Percentiles rank a stretch among this genome's conserved stretches.
phyloP scores from a whole-genome alignment of 1,140 invertebrate species.

The Drosophila parvula region DNA sequence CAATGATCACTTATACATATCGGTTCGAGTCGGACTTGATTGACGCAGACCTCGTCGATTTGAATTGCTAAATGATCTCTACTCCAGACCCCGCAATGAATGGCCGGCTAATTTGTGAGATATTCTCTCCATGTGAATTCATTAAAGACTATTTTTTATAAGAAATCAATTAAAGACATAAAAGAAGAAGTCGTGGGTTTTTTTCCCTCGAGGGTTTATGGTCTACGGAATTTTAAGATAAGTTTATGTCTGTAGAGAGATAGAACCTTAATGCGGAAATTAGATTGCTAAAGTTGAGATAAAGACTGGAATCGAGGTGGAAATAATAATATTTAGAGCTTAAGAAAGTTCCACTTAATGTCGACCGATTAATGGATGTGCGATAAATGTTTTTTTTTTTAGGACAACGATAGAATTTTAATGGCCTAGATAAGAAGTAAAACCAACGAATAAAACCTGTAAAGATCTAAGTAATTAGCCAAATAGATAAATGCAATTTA shows the following conservation, averaged over 20 bases:
- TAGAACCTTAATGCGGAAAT: slow-evolving; percentile 16
- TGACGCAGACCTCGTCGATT: slow-evolving; percentile 53
- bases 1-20: slow-evolving; percentile 47
- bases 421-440: neutral
- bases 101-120: slow-evolving; percentile 62
- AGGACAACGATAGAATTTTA: slow-evolving; percentile 2
- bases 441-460: slow-evolving; percentile 8
- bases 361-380: slow-evolving; percentile 7
- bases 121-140: slow-evolving; percentile 62
- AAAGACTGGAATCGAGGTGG: neutral
- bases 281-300: slow-evolving; percentile 3
- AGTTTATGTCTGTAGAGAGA: slow-evolving; percentile 1
- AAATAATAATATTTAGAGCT: neutral
- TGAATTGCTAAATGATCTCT: slow-evolving; percentile 73
- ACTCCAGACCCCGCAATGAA: slow-evolving; percentile 42
- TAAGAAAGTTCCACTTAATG: neutral
- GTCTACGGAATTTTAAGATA: slow-evolving; percentile 8
- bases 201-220: neutral
- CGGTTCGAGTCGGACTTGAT: slow-evolving; percentile 54
- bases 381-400: slow-evolving; percentile 7
- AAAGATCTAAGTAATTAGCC: slow-evolving; percentile 14
- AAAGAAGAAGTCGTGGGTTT: slow-evolving; percentile 45
- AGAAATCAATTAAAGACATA: slow-evolving; percentile 36
- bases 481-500: slow-evolving; percentile 9
- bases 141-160: slow-evolving; percentile 66